Evolutionary conservation across 2,797 vertebrate species (phyloP).

Genomic region (Mus minutoides): DNA sequence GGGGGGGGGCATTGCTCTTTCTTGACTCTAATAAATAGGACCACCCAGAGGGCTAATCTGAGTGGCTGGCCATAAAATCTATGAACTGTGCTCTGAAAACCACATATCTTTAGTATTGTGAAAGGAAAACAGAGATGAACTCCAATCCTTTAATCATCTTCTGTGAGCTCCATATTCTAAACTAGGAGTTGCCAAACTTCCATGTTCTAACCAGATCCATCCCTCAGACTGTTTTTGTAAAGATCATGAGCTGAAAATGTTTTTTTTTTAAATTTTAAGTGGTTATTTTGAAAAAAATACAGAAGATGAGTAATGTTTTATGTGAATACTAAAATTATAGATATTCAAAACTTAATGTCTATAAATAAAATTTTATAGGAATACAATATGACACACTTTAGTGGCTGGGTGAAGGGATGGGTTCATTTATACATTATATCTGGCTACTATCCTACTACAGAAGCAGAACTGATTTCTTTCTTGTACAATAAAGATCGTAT

Average conservation of each 20-base stretch:
- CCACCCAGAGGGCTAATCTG: neutral
- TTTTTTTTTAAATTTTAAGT: neutral
- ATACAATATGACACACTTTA: neutral
- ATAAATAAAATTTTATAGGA: neutral
- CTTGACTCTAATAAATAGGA: neutral
- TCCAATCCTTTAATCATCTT: neutral
- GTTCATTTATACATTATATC: neutral
- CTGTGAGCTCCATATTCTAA: rapidly evolving
- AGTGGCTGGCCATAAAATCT: neutral
- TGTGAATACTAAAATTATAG: neutral
- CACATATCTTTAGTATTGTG: neutral
- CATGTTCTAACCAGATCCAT: rapidly evolving
- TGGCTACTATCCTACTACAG: neutral
- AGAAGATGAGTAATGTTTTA: neutral
- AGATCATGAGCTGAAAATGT: neutral
- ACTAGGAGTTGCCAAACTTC: neutral
- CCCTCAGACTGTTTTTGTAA: neutral
- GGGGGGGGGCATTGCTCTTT: neutral
- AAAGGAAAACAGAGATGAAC: neutral
- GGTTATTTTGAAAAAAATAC: neutral
- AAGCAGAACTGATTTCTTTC: neutral
- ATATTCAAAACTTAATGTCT: neutral
- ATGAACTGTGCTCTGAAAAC: neutral
- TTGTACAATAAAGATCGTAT: neutral
- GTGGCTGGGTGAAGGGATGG: too few relatives aligned